These are phyloP conservation scores for Lepidonotus clava DNA, from an alignment of 2,888 invertebrate genomes.

Conservation along the genomic window DNA sequence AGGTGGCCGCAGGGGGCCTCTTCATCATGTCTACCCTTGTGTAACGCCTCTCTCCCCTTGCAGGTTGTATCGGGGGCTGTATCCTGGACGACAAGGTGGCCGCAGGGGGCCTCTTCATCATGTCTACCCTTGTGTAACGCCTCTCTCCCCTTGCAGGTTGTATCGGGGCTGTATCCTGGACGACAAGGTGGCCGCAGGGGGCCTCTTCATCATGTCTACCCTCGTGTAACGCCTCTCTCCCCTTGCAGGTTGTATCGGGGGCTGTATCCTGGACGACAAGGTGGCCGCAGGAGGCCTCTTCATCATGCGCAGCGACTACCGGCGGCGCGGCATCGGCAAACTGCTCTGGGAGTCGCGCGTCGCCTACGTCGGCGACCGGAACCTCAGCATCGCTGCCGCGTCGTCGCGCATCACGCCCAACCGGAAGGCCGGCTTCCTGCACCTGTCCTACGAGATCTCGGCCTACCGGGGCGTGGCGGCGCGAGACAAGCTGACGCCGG, in stretches of 20 bases:
- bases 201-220: slow-evolving; percentile 54
- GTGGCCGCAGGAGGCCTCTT: slow-evolving; percentile 38
- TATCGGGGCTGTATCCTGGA: slow-evolving; percentile 47
- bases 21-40: too few relatives aligned
- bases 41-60: not conserved
- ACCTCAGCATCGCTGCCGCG: slow-evolving; percentile 44
- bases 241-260: slow-evolving; percentile 30
- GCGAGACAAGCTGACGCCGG: not conserved
- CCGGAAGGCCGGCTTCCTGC: slow-evolving; percentile 23
- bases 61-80: slow-evolving; percentile 43
- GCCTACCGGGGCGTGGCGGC: not conserved
- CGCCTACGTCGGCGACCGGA: slow-evolving; percentile 9
- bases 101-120: slow-evolving; percentile 48
- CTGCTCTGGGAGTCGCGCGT: slow-evolving; percentile 43
- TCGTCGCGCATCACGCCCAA: slow-evolving; percentile 12
- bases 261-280: slow-evolving; percentile 48
- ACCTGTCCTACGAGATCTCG: slow-evolving; percentile 40
- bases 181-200: slow-evolving; percentile 40
- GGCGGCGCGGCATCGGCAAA: slow-evolving; percentile 33
- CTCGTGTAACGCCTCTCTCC: too few relatives aligned
- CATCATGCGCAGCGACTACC: slow-evolving; percentile 41
- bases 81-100: slow-evolving; percentile 47
- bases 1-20: slow-evolving; percentile 36
- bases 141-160: not conserved
- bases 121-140: too few relatives aligned